Evolutionary conservation across 2,888 invertebrate genomes (phyloP), one percentile per base, ranked within the genome.

Genomic region (Girardia tigrina): DNA sequence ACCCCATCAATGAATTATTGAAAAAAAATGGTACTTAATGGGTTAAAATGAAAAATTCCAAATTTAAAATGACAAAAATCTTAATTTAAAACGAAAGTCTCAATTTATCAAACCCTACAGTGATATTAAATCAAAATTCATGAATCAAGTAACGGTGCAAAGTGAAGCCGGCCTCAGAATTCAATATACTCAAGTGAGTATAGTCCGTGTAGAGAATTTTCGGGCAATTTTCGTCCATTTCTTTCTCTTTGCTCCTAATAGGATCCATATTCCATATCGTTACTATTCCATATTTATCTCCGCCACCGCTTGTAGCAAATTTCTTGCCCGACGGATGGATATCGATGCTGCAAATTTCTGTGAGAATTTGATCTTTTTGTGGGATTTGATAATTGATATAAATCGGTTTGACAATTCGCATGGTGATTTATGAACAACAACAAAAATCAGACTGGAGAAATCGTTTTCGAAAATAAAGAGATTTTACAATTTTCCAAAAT

Each of bases 121-220:
- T n/a, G n/a, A n/a, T n/a, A n/a, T n/a, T n/a, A n/a, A n/a, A n/a
- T n/a, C n/a, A n/a, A n/a, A n/a, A n/a, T n/a, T n/a, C n/a, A n/a
- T n/a, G n/a, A n/a, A n/a, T n/a, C n/a, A n/a, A n/a, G n/a, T n/a
- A n/a, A n/a, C n/a, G n/a, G n/a, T n/a, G n/a, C n/a, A n/a, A n/a
- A n/a, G n/a, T n/a, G n/a, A n/a, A n/a, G n/a, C n/a, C n/a, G n/a
- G n/a, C n/a, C n/a, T n/a, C n/a, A n/a, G n/a, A n/a, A n/a, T n/a
- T n/a, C n/a, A n/a, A n/a, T n/a, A 78, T 86, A 91, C 91, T 91
- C 83, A 93, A 87, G 85, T 95, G 95, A 84, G 93, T 93, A 84
- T 95, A 94, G 89, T 95, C 90, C 86, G 94, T 93, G 83, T 94
- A 95, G 0, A 97, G 87, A 88, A 93, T 89, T 86, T 91, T 94